Evolutionary conservation across 1,140 invertebrate genomes (phyloP).

Genomic region (Yoshiicerus persimilis): DNA sequence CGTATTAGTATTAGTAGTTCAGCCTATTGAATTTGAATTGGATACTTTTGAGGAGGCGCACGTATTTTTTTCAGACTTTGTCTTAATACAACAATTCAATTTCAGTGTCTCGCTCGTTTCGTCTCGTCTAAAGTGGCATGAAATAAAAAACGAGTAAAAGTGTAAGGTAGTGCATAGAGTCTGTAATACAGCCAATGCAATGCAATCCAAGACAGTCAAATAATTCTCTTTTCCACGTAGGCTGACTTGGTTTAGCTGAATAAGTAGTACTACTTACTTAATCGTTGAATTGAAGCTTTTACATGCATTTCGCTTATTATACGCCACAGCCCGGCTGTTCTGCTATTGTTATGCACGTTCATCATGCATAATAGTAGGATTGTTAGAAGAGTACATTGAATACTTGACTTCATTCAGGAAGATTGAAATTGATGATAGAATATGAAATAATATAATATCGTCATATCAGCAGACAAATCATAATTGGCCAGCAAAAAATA

Average conservation of each 20-base stretch:
- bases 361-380: not conserved
- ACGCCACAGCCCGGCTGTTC: not conserved
- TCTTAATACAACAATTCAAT: slow-evolving; percentile 13
- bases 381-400: not conserved
- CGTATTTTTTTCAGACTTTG: not conserved
- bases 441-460: not conserved
- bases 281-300: not conserved
- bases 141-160: not conserved
- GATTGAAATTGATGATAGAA: slow-evolving; percentile 1
- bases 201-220: not conserved
- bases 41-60: not conserved
- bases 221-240: not conserved
- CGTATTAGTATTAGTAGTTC: not conserved
- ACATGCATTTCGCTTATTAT: not conserved
- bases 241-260: not conserved
- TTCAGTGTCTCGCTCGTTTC: not conserved
- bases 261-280: not conserved
- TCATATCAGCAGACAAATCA: not conserved
- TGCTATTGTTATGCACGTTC: not conserved
- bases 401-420: not conserved
- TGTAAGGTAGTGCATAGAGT: not conserved
- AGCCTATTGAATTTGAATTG: not conserved
- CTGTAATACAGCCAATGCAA: not conserved
- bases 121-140: not conserved
- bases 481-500: not conserved